Evolutionary conservation across 2,113 vertebrate species (phyloP).

Genomic region (Heterocephalus glaber): DNA sequence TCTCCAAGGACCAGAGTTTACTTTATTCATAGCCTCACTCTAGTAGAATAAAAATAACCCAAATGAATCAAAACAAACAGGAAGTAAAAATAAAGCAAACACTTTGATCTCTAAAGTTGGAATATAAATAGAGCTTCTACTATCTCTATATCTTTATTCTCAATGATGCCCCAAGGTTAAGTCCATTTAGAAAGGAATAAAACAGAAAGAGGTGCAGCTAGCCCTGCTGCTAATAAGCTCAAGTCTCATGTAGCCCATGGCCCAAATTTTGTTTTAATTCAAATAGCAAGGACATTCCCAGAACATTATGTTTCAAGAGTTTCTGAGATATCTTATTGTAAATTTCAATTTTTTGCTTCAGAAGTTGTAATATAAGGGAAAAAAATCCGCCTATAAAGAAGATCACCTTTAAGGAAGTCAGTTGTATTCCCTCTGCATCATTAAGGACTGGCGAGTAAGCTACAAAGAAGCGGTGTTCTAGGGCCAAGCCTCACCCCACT

Average conservation of each 20-base stretch:
- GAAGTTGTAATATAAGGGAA: background rate
- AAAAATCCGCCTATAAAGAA: background rate
- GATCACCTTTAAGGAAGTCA: accelerated
- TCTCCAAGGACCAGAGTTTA: background rate
- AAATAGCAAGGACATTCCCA: background rate
- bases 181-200: background rate
- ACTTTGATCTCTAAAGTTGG: background rate
- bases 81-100: constrained; percentile 25
- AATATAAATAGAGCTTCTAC: background rate
- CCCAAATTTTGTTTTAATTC: background rate
- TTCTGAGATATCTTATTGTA: background rate
- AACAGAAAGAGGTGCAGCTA: background rate
- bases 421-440: background rate
- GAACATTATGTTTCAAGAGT: background rate
- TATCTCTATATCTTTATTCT: background rate
- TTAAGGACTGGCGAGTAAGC: background rate
- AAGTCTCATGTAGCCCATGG: background rate
- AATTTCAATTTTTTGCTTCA: background rate
- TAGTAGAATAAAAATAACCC: constrained; percentile 33
- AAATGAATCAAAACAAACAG: constrained; percentile 42
- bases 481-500: background rate
- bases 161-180: background rate
- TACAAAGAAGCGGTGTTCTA: background rate
- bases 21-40: background rate
- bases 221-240: background rate